A percentile compares a stretch with the other conserved stretches of the same genome.
These are phyloP conservation scores for Drosophila ambigua DNA, from an alignment of 1,140 invertebrate genomes.

Conservation along the genomic window DNA sequence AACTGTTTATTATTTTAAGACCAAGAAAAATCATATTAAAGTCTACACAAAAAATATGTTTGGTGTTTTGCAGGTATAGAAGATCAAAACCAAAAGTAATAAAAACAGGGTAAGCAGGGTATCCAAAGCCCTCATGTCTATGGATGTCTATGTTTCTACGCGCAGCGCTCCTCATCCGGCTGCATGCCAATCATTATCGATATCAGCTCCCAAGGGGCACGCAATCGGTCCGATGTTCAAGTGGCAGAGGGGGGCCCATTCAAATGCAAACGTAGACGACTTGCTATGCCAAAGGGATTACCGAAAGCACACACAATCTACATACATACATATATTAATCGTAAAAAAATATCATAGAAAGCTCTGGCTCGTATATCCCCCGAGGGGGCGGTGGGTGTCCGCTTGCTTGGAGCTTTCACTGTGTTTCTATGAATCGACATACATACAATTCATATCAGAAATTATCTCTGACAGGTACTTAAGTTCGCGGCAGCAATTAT, in stretches of 20 bases:
- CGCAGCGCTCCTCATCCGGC: conserved; percentile 22
- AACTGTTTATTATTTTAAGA: conserved; percentile 38
- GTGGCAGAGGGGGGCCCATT: conserved; percentile 15
- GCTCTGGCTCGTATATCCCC: too few species aligned
- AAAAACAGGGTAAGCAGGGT: neutral
- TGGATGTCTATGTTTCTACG: too few species aligned
- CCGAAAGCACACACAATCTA: neutral
- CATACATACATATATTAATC: too few species aligned
- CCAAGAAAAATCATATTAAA: conserved; percentile 31
- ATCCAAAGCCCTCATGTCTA: too few species aligned
- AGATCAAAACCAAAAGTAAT: neutral
- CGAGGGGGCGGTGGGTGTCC: too few species aligned
- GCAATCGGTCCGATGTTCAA: conserved; percentile 43
- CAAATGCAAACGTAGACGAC: too few species aligned
- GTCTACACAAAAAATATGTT: conserved; percentile 2
- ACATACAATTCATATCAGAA: too few species aligned
- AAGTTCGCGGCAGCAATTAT: too few species aligned
- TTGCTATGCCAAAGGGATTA: conserved; percentile 2
- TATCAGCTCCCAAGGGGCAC: conserved; percentile 26
- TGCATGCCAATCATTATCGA: conserved; percentile 54
- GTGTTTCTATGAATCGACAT: too few species aligned
- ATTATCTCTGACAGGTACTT: too few species aligned
- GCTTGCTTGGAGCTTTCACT: too few species aligned
- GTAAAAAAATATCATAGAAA: too few species aligned
- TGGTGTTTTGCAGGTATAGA: neutral